A percentile compares a stretch with the other conserved stretches of the same genome.
Conservation (phyloP, 2,113 vertebrate species). For the Axis porcinus region DNA sequence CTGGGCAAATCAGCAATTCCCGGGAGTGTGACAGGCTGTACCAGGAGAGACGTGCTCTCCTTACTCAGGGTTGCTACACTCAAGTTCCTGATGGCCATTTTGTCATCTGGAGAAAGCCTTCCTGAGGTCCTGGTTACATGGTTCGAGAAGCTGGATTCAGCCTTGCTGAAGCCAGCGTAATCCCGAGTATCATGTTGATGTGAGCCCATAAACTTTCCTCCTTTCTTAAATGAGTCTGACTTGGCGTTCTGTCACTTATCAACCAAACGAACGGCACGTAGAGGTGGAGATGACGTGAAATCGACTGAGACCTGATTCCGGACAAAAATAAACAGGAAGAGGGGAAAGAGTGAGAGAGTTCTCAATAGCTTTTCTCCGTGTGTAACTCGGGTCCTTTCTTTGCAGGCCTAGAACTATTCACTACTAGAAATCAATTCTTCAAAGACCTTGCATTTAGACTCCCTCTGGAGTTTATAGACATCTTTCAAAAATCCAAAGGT, state of each 20-base stretch:
- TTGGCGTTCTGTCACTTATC: neutral
- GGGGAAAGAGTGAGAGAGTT: neutral
- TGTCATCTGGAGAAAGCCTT: neutral
- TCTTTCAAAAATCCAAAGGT: neutral
- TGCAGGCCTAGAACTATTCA: neutral
- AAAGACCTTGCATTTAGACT: neutral
- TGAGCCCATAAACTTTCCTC: neutral
- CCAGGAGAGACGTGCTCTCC: neutral
- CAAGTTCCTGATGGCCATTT: neutral
- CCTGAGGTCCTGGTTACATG: neutral
- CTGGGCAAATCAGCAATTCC: neutral
- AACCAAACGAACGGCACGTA: neutral
- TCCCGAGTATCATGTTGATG: neutral
- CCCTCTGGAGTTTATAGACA: neutral
- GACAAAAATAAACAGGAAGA: neutral
- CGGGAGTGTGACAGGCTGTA: neutral
- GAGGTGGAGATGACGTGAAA: neutral
- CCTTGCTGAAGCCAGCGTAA: neutral
- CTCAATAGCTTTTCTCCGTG: neutral
- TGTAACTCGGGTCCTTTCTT: neutral
- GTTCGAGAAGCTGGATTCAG: neutral
- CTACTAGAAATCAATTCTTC: neutral
- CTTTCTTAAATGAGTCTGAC: neutral
- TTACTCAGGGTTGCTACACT: neutral
- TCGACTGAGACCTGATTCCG: neutral